Evolutionary conservation across 2,888 invertebrate species (phyloP), one percentile per base, ranked within the genome.

Genomic region (Ophioninae sp.): DNA sequence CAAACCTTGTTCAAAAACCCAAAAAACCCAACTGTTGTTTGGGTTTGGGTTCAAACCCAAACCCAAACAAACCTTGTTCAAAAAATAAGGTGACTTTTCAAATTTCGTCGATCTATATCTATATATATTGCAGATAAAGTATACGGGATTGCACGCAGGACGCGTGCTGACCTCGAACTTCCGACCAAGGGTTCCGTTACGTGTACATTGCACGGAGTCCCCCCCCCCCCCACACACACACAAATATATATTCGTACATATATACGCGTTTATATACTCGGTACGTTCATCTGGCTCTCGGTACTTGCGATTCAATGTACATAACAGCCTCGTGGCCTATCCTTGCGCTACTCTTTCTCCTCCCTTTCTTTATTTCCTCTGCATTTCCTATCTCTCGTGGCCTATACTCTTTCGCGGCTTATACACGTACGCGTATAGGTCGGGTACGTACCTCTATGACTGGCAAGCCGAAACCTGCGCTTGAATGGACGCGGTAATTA

Each of bases 81-180:
- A n/a, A n/a, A n/a, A n/a, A n/a, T n/a, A n/a, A n/a, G n/a, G n/a
- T n/a, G n/a, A n/a, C n/a, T n/a, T n/a, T n/a, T n/a, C n/a, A n/a
- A n/a, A n/a, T n/a, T n/a, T n/a, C n/a, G n/a, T n/a, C n/a, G n/a
- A n/a, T n/a, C n/a, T 44, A 67, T n/a, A 30, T 30, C 30, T 39
- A 39, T 39, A 57, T 23, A 57, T 57, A 57, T 67, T 61, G 61
- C 61, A 41, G 17, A 50, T 64, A 30, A 50, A 23, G 72, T 61
- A 64, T 65, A 75, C 64, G 50, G 72, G 79, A 74, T 81, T 72
- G 80, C 77, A 83, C 83, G 85, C 87, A 85, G 85, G 86, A 86
- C 83, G 85, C 83, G 80, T 85, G 85, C 62, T 83, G 87, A 86
- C 86, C 85, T 87, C 87, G 83, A 86, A 85, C 87, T 87, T 86